Evolutionary conservation across 2,888 invertebrate species (phyloP), one percentile per base, ranked within the genome.

Genomic region (Phania funesta): DNA sequence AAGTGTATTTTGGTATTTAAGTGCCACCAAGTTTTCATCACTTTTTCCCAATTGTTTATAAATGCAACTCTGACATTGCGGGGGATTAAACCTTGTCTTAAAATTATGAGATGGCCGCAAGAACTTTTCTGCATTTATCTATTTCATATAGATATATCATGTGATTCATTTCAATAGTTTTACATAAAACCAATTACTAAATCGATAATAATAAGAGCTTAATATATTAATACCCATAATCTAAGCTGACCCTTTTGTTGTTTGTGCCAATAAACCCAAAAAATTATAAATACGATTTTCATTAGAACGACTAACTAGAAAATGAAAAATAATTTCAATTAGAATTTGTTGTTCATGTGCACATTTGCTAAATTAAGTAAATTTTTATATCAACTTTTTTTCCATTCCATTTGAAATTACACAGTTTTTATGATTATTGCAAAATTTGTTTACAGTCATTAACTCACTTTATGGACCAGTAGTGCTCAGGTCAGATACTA

Each of bases 361-460:
- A 9, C 38, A 26, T 16, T 26, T 46, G 22, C 24, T 48, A 18
- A 50, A 38, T 32, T 64, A 46, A 32, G 6, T 54, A 41, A 46
- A 22, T 8, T 22, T 18, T 13, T 20, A 16, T n/a, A 26, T 29
- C 29, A 11, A 38, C 3, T 20, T 18, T 44, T 26, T 8, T 48
- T 32, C 22, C 20, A 24, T 24, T 26, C 20, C 26, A 54, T 62
- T 54, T 29, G 11, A 56, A 70, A 48, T 26, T 54, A 62, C 26
- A 54, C 26, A 56, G 7, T 74, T 82, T 82, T 82, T 82, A 82
- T 65, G 77, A 78, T 82, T 70, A 82, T 78, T 82, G 54, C 41
- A 70, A 46, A 73, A 73, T 77, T 74, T 67, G 65, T 60, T 78
- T 77, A 58, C 74, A 82, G 78, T 68, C 77, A 78, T 78, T 78